Conservation (phyloP, 2,888 invertebrate genomes). For the Phoronis australis region DNA sequence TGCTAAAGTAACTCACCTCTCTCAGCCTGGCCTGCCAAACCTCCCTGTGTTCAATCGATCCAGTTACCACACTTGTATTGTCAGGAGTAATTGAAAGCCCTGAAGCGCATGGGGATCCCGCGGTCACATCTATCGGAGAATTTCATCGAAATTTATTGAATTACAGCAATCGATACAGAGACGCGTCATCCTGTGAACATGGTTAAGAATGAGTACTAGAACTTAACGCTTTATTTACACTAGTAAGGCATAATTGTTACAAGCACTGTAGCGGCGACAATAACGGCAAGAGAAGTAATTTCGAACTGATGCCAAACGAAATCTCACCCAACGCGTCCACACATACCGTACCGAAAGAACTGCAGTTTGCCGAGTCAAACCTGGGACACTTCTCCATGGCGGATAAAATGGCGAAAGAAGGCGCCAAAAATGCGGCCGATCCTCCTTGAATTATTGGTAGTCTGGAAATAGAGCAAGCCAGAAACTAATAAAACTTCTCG, state of each 20-base stretch:
- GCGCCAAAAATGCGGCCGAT: slow-evolving; percentile 39
- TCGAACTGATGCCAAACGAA: not conserved
- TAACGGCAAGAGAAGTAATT: not conserved
- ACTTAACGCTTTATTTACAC: too few relatives aligned
- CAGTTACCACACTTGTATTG: slow-evolving; percentile 20
- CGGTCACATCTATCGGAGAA: too few relatives aligned
- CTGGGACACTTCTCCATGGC: slow-evolving; percentile 30
- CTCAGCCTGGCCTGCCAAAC: slow-evolving; percentile 38
- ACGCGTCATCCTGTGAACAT: too few relatives aligned
- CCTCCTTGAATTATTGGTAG: slow-evolving; percentile 47
- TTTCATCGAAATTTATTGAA: too few relatives aligned
- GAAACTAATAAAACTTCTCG: too few relatives aligned
- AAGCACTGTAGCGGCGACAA: not conserved
- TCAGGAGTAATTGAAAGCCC: too few relatives aligned
- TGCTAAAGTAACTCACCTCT: slow-evolving; percentile 41
- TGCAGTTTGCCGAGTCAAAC: slow-evolving; percentile 7
- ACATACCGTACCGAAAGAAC: not conserved
- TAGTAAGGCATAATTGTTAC: not conserved
- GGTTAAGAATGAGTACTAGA: too few relatives aligned
- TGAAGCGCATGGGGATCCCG: too few relatives aligned
- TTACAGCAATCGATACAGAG: too few relatives aligned
- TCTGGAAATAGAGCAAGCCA: slow-evolving; percentile 21
- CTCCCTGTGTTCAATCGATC: slow-evolving; percentile 35
- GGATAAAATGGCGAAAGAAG: slow-evolving; percentile 35
- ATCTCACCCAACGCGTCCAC: slow-evolving; percentile 14